Evolutionary conservation across 2,113 vertebrate species (phyloP).

Genomic region (Bubo bubo): DNA sequence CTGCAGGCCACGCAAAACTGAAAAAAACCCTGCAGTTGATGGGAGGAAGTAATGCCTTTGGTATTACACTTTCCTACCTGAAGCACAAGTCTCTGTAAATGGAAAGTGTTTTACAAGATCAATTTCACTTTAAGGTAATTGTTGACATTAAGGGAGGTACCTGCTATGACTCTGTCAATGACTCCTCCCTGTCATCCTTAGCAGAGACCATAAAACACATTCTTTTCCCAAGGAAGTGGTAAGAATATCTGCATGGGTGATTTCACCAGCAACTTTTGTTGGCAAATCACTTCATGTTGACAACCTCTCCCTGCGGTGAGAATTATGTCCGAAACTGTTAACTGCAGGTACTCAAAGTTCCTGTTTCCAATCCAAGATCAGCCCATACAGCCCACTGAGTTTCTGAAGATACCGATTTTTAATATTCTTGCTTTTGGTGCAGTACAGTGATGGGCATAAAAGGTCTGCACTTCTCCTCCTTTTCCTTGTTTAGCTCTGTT

Average conservation of each 20-base stretch:
- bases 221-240: not conserved
- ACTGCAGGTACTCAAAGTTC: not conserved
- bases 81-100: not conserved
- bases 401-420: not conserved
- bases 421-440: not conserved
- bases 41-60: not conserved
- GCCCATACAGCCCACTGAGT: not conserved
- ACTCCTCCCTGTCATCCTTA: not conserved
- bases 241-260: not conserved
- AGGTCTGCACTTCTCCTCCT: not conserved
- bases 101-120: not conserved
- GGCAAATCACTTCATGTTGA: conserved; percentile 1
- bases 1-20: not conserved
- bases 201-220: not conserved
- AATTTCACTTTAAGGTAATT: not conserved
- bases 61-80: not conserved
- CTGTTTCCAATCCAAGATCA: not conserved
- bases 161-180: not conserved
- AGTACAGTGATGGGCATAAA: not conserved
- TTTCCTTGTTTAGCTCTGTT: not conserved
- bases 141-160: not conserved
- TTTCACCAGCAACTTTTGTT: conserved; percentile 5
- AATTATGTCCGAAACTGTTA: not conserved
- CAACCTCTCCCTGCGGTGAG: not conserved
- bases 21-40: not conserved